Evolutionary conservation across 2,888 invertebrate species (phyloP), one percentile per base, ranked within the genome.

Genomic region (Andrena chrysosceles): DNA sequence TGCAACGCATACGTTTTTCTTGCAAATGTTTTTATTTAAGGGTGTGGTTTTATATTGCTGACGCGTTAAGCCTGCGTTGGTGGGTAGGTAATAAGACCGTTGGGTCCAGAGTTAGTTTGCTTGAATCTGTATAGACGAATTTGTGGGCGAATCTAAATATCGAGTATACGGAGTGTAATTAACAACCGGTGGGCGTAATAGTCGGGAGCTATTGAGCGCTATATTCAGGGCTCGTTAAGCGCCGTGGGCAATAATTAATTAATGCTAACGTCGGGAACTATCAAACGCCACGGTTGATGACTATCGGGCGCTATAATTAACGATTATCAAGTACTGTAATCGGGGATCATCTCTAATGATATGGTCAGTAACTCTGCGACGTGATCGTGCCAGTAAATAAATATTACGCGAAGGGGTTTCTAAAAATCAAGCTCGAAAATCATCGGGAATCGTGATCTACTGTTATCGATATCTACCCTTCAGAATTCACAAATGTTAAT

Each of bases 251-350:
- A 26, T 69, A 68, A 77, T 64, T 77, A 33, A 77, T 48, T 23
- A 33, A 64, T 23, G 54, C 35, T 63, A 79, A 35, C 63, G 56
- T 56, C 29, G 48, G 62, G 33, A 33, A 56, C 54, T 77, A 69
- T 49, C 63, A 59, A 78, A 76, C 68, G 49, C 66, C 52, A 56
- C 35, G 35, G 33, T 48, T 29, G 31, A 66, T 67, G 52, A 49
- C 75, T 74, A 75, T 74, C 60, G 60, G 10, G 16, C 60, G n/a
- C 10, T 62, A 52, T 60, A 67, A 69, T 79, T 75, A 74, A 60
- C 42, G 16, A 23, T 29, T 56, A 67, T 49, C 66, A 5, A 16
- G 20, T 4, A 52, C 26, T 49, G 59, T 66, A 60, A 74, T 74
- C 35, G 13, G 26, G n/a, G 31, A 10, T 48, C 23, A 33, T 29